Base-by-base conservation (phyloP, 1,140 invertebrate genomes). In the Diorhabda carinulata region DNA sequence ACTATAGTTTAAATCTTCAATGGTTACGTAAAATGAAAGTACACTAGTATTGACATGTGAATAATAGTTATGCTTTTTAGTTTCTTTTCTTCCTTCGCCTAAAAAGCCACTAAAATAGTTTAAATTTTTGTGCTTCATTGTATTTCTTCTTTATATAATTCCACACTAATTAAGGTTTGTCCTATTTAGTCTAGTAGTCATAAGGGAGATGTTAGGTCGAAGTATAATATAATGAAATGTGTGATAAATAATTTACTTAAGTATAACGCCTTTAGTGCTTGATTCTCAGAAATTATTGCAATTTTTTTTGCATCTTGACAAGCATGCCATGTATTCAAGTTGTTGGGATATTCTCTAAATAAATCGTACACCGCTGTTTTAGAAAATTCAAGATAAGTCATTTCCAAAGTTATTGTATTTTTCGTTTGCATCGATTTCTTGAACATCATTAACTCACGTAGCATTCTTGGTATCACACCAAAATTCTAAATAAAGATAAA, bases 341-440 rank as follows among this genome's bases (percentile, higher is more conserved):
- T 52, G 56, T 71, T 73, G 7, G 71, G 67, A 52, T 67, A 61
- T 8, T 57, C 59, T 68, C 72, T 70, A 43, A 78, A 70, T 8
- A 78, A 69, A 69, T 78, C 78, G 40, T 61, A 42, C 57, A 73
- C 69, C 58, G 68, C 59, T 6, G 61, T 70, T 61, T 71, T 72
- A 3, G 74, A 67, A 57, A 76, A 71, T 73, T 78, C 78, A n/a
- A 72, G 57, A 63, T 74, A 78, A 44, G 78, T 77, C 59, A 77
- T 73, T 41, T 74, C 52, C 42, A 78, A 69, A n/a, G 42, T 61
- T 43, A 74, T 72, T 71, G 74, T 75, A 4, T 74, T 69, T 25
- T 76, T 72, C 52, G 10, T 73, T 60, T 71, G 70, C 3, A 72
- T n/a, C 57, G 67, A 9, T 42, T 70, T 68, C 56, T 71, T 77